phyloP scores from a whole-genome alignment of 2,888 invertebrate genomes.

The Sinhomidia bicolor region DNA sequence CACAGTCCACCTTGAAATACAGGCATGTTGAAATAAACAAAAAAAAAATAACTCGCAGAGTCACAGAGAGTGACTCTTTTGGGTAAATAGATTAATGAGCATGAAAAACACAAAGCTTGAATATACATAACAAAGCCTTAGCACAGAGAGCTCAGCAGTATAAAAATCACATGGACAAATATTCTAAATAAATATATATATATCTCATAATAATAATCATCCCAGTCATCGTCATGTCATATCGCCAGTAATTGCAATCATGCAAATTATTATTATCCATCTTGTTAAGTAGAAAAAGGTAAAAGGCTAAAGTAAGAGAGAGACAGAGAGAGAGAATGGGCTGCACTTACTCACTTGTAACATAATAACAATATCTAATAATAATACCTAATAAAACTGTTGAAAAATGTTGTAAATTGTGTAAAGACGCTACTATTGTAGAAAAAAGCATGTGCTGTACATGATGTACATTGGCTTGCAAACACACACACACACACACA shows the following conservation, averaged over 20 bases:
- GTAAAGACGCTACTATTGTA: conserved; percentile 15
- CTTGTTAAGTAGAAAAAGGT: conserved; percentile 12
- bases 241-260: conserved; percentile 18
- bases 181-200: neutral
- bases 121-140: conserved; percentile 4
- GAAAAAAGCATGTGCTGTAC: neutral
- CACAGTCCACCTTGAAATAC: conserved; percentile 29
- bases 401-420: conserved; percentile 5
- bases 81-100: conserved; percentile 55
- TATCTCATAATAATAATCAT: neutral
- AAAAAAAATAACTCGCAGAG: too few relatives aligned
- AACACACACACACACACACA: neutral
- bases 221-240: neutral
- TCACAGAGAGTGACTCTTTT: conserved; percentile 28
- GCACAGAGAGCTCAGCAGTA: conserved; percentile 23
- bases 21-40: conserved; percentile 29
- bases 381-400: neutral
- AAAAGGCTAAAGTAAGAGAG: too few relatives aligned
- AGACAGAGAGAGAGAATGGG: too few relatives aligned
- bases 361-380: neutral
- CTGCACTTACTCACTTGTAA: neutral
- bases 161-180: neutral
- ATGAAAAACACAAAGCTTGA: neutral
- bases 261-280: conserved; percentile 36
- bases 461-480: too few relatives aligned